Conservation (phyloP, 2,888 invertebrate genomes). For the Anodontia alba region DNA sequence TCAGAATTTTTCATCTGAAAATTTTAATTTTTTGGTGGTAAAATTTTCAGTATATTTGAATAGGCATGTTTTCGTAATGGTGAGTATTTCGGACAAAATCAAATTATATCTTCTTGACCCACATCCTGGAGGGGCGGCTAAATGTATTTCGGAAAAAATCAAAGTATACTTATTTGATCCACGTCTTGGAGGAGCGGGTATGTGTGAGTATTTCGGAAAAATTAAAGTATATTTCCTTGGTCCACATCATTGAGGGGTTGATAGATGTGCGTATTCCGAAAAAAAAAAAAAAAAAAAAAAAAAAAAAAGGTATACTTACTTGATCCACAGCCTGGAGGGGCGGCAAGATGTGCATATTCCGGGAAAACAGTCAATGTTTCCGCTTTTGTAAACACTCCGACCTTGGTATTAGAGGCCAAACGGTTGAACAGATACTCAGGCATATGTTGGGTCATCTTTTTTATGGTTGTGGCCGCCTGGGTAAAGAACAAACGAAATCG, state of each 20-base stretch:
- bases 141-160: too few relatives aligned
- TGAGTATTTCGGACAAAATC: too few relatives aligned
- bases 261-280: too few relatives aligned
- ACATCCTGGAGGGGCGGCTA: conserved; percentile 56
- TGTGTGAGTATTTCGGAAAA: conserved; percentile 51
- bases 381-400: conserved; percentile 65
- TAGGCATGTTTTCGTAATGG: too few relatives aligned
- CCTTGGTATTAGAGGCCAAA: conserved; percentile 36
- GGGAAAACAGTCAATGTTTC: conserved; percentile 63
- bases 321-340: conserved; percentile 57
- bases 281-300: too few relatives aligned
- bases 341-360: conserved; percentile 38
- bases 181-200: conserved; percentile 54
- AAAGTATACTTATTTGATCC: too few relatives aligned
- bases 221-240: too few relatives aligned
- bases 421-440: conserved; percentile 51
- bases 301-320: too few relatives aligned
- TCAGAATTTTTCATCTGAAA: too few relatives aligned
- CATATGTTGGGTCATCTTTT: conserved; percentile 64
- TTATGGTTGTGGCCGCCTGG: conserved; percentile 60
- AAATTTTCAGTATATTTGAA: too few relatives aligned
- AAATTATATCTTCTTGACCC: conserved; percentile 29
- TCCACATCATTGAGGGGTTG: too few relatives aligned
- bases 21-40: too few relatives aligned
- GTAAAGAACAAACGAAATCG: background rate